phyloP scores from a whole-genome alignment of 2,888 invertebrate species.

The Oxyteleia sp. region DNA sequence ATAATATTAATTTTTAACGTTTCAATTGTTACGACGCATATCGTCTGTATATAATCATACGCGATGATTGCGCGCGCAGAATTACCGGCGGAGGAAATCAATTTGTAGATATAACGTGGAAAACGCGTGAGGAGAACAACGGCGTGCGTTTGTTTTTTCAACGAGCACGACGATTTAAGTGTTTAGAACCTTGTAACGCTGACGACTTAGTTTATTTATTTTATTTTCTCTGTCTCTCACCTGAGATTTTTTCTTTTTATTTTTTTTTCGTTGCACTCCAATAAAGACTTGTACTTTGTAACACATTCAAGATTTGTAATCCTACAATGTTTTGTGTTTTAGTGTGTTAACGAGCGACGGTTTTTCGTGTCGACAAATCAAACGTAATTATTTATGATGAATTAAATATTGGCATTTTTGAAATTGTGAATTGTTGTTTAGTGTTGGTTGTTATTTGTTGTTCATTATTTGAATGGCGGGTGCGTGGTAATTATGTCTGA shows the following conservation, averaged over 20 bases:
- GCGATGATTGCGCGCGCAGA: slow-evolving; percentile 45
- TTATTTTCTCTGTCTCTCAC: slow-evolving; percentile 55
- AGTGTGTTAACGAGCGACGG: slow-evolving; percentile 7
- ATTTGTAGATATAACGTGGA: slow-evolving; percentile 74
- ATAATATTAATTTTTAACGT: slow-evolving; percentile 70
- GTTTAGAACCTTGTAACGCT: slow-evolving; percentile 22
- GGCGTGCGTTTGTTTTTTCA: slow-evolving; percentile 74
- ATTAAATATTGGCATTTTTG: slow-evolving; percentile 30
- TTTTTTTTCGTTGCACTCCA: slow-evolving; percentile 72
- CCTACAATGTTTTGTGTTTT: slow-evolving; percentile 37
- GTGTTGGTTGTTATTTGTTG: slow-evolving; percentile 28
- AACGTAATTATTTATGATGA: slow-evolving; percentile 26
- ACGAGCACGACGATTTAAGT: slow-evolving; percentile 1
- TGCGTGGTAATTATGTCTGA: background rate
- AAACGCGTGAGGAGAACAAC: slow-evolving; percentile 60
- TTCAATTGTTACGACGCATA: slow-evolving; percentile 67
- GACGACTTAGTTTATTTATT: slow-evolving; percentile 76
- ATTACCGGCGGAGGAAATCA: slow-evolving; percentile 49
- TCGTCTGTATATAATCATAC: slow-evolving; percentile 68
- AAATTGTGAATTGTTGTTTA: slow-evolving; percentile 14
- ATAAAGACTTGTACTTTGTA: slow-evolving; percentile 70
- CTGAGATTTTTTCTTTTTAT: too few species aligned
- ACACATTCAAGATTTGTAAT: slow-evolving; percentile 51
- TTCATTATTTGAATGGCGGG: background rate
- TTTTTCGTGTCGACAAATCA: slow-evolving; percentile 12